Conservation (phyloP, 2,888 invertebrate genomes). For the Pemphredon lugubris region DNA sequence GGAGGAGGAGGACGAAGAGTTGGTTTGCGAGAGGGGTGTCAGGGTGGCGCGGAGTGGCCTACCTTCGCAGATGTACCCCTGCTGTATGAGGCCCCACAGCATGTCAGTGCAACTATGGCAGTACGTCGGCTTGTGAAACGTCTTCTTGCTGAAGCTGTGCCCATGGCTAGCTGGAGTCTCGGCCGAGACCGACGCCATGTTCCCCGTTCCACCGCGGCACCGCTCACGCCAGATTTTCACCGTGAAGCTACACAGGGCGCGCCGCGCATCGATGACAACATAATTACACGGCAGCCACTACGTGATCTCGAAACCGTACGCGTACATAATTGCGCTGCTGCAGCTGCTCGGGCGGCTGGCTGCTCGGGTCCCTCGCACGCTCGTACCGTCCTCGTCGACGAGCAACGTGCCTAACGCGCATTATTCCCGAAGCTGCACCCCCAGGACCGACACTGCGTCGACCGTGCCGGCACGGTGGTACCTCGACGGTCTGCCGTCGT, state of each 20-base stretch:
- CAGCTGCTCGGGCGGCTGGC: conserved; percentile 72
- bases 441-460: conserved; percentile 52
- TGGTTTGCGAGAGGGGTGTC: conserved; percentile 21
- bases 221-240: conserved; percentile 85
- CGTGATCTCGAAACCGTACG: conserved; percentile 84
- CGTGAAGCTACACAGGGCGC: conserved; percentile 82
- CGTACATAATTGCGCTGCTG: conserved; percentile 83
- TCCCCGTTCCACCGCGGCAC: conserved; percentile 83
- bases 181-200: conserved; percentile 83
- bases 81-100: conserved; percentile 99
- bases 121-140: conserved; percentile 99
- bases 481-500: no score
- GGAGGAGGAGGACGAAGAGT: neutral
- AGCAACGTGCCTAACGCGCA: conserved; percentile 78
- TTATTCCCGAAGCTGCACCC: conserved; percentile 65
- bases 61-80: conserved; percentile 99
- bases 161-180: conserved; percentile 87
- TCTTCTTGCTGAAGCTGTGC: conserved; percentile 99
- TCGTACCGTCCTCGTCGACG: conserved; percentile 63
- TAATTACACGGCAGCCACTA: conserved; percentile 81
- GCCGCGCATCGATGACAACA: conserved; percentile 70
- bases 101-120: conserved; percentile 99
- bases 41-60: conserved; percentile 43
- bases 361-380: conserved; percentile 52
- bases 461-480: conserved; percentile 38